Conservation (phyloP, 2,113 vertebrate species). For the Tylochromis polylepis region DNA sequence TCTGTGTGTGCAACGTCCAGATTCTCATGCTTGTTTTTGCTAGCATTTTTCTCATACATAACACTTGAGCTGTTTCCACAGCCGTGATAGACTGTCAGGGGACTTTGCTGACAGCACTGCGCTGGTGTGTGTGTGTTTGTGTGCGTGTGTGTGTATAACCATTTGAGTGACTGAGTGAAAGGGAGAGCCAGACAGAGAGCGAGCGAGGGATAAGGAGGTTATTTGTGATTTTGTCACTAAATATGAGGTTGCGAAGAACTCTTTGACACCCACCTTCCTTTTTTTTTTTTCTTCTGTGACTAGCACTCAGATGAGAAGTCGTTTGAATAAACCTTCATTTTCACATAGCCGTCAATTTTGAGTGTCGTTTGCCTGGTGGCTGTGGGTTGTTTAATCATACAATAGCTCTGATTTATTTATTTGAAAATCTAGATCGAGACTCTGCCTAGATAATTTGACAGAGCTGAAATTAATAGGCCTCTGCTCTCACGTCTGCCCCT, state of each 20-base stretch:
- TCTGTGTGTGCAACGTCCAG: constrained; percentile 30
- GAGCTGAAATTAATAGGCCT: constrained; percentile 1
- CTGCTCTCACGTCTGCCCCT: constrained; percentile 7
- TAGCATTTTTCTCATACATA: constrained; percentile 53
- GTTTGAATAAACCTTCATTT: constrained; percentile 52
- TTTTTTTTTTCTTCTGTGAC: neutral
- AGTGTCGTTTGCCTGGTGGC: constrained; percentile 12
- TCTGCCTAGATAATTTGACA: neutral
- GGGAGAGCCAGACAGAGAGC: constrained; percentile 8
- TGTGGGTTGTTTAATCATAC: constrained; percentile 29
- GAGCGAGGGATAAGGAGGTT: neutral
- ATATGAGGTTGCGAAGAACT: constrained; percentile 36
- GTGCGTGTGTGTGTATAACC: neutral
- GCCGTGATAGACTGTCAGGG: constrained; percentile 62
- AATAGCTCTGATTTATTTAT: constrained; percentile 20
- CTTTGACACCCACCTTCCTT: constrained; percentile 24
- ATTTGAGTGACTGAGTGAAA: constrained; percentile 27
- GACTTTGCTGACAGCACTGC: constrained; percentile 62
- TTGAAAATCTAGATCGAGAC: neutral
- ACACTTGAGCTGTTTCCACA: constrained; percentile 60
- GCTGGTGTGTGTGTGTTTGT: constrained; percentile 19
- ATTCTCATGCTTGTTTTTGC: constrained; percentile 49
- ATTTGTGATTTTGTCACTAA: constrained; percentile 54
- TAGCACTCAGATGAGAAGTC: constrained; percentile 3
- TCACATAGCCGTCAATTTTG: constrained; percentile 25